A percentile compares a stretch with the other conserved stretches of the same genome.
Evolutionary conservation across 1,140 invertebrate genomes (phyloP).

Genomic region (Nixonia krombeini): DNA sequence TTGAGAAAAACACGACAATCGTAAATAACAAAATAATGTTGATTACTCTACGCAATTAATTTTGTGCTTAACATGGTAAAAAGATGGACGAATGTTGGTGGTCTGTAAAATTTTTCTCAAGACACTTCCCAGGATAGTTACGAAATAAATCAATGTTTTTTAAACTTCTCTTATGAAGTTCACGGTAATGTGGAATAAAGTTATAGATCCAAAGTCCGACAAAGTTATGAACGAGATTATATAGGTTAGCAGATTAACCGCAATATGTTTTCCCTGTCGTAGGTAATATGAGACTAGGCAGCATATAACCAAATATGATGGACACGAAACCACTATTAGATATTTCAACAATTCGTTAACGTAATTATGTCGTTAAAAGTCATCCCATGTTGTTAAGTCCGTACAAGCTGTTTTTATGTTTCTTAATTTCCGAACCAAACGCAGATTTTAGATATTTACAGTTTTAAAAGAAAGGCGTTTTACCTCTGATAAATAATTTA

Average conservation of each 20-base stretch:
- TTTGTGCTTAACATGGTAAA: no score
- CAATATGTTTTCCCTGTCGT: neutral
- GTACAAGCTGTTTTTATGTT: no score
- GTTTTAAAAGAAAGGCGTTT: neutral
- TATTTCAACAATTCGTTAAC: no score
- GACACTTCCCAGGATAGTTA: neutral
- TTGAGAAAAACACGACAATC: no score
- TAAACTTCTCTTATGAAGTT: slow-evolving; percentile 14
- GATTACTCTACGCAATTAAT: no score
- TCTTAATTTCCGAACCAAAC: no score
- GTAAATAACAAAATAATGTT: no score
- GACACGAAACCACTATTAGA: no score
- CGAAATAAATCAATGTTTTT: slow-evolving; percentile 26
- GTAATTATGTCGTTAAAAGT: no score
- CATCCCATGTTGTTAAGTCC: no score
- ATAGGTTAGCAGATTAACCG: slow-evolving; percentile 12
- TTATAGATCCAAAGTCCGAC: slow-evolving; percentile 20
- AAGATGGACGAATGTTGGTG: neutral
- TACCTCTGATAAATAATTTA: neutral
- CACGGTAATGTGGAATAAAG: slow-evolving; percentile 11
- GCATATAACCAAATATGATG: no score
- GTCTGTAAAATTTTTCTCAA: slow-evolving; percentile 1
- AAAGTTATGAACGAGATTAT: slow-evolving; percentile 28
- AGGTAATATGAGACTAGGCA: neutral
- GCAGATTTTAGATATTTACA: no score